A percentile compares a stretch with the other conserved stretches of the same genome.
phyloP scores from a whole-genome alignment of 2,888 invertebrate genomes.

The Amblyjoppa fuscipennis region DNA sequence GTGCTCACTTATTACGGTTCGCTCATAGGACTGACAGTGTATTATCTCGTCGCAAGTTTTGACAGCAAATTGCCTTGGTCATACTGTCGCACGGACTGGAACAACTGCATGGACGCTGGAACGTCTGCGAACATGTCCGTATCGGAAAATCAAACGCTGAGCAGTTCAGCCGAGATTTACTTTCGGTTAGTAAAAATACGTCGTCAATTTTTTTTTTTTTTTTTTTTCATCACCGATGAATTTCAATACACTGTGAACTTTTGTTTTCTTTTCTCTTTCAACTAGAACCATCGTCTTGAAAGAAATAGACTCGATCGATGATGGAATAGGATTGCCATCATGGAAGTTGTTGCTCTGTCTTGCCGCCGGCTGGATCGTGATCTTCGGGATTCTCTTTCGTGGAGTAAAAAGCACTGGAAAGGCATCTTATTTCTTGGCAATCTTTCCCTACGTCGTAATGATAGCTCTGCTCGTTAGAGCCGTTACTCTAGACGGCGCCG shows the following conservation, averaged over 20 bases:
- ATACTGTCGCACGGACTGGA: constrained; percentile 83
- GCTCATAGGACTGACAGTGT: constrained; percentile 85
- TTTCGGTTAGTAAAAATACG: constrained; percentile 73
- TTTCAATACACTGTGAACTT: constrained; percentile 20
- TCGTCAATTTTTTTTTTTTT: not conserved
- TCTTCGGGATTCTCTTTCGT: constrained; percentile 86
- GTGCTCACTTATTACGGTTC: constrained; percentile 86
- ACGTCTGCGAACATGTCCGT: constrained; percentile 33
- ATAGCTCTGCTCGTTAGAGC: constrained; percentile 87
- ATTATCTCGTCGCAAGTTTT: constrained; percentile 85
- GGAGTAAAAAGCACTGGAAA: constrained; percentile 88
- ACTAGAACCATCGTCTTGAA: constrained; percentile 86
- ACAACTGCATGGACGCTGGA: constrained; percentile 74
- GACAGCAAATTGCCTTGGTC: constrained; percentile 85
- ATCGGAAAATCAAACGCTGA: constrained; percentile 42
- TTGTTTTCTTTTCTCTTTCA: constrained; percentile 39
- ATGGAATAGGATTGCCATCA: constrained; percentile 87
- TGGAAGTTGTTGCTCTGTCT: constrained; percentile 87
- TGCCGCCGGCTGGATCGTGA: constrained; percentile 86
- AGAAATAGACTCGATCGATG: constrained; percentile 85
- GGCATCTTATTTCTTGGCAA: constrained; percentile 90
- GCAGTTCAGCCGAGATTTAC: constrained; percentile 78
- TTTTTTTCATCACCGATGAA: not conserved
- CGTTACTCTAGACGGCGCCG: constrained; percentile 88
- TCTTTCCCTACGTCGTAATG: constrained; percentile 89